Conservation (phyloP, 2,113 vertebrate genomes). For the Zonotrichia leucophrys region DNA sequence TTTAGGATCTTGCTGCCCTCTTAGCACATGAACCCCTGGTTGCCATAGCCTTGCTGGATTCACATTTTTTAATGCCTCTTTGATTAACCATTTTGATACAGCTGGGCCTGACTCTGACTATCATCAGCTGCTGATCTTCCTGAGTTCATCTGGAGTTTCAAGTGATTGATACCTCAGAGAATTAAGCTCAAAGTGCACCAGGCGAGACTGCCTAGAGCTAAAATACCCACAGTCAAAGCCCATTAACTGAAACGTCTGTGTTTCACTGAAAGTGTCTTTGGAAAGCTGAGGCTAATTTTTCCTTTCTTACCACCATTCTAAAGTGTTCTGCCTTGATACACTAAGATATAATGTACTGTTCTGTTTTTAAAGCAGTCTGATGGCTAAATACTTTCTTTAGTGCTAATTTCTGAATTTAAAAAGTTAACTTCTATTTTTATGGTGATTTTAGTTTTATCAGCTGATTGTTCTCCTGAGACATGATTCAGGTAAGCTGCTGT, state of each 20-base stretch:
- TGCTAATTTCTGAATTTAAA: not conserved
- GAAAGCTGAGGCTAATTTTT: not conserved
- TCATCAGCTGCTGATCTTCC: not conserved
- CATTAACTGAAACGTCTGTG: not conserved
- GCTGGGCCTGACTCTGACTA: not conserved
- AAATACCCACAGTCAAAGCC: constrained; percentile 9
- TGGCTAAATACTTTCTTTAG: not conserved
- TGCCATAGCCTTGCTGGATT: not conserved
- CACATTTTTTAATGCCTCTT: not conserved
- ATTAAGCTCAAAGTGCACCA: not conserved
- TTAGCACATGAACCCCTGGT: not conserved
- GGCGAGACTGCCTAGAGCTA: not conserved
- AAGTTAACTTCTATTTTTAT: not conserved
- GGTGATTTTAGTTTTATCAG: not conserved
- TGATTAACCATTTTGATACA: not conserved
- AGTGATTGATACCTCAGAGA: constrained; percentile 3
- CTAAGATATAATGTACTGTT: not conserved
- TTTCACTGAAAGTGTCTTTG: not conserved
- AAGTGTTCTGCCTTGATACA: not conserved
- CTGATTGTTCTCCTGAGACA: not conserved
- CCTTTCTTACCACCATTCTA: not conserved
- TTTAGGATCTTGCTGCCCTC: not conserved
- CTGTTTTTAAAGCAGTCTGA: not conserved
- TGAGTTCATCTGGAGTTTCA: not conserved
- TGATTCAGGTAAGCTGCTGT: not conserved